phyloP scores from a whole-genome alignment of 2,888 invertebrate genomes.

The Gisinianus flammeolus region DNA sequence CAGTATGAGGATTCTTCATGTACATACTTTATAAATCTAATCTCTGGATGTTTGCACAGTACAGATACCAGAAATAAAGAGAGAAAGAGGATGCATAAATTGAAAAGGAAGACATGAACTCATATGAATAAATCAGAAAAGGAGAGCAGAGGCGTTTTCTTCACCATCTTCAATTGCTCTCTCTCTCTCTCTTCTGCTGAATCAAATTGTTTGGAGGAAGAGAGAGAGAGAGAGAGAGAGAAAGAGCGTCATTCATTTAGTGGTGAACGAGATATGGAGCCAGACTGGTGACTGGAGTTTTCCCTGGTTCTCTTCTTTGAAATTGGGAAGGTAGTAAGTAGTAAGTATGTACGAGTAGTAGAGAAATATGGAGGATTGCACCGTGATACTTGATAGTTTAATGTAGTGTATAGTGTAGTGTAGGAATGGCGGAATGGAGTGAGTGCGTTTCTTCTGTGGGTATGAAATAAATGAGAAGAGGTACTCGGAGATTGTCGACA shows the following conservation, averaged over 20 bases:
- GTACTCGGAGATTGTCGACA: slow-evolving; percentile 23
- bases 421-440: not conserved
- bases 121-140: slow-evolving; percentile 41
- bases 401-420: not conserved
- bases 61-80: slow-evolving; percentile 11
- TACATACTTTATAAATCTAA: too few relatives aligned
- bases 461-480: not conserved
- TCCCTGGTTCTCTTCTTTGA: not conserved
- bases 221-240: slow-evolving; percentile 10
- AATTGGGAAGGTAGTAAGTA: not conserved
- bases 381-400: not conserved
- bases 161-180: slow-evolving; percentile 11
- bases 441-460: not conserved
- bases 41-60: too few relatives aligned
- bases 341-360: not conserved
- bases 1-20: not conserved
- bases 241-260: slow-evolving; percentile 30
- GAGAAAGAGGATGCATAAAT: slow-evolving; percentile 30
- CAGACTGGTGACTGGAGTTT: not conserved
- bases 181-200: not conserved
- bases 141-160: slow-evolving; percentile 29
- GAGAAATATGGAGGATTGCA: too few relatives aligned
- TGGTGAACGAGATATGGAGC: slow-evolving; percentile 18
- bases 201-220: slow-evolving; percentile 19
- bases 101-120: slow-evolving; percentile 35